A percentile compares a stretch with the other conserved stretches of the same genome.
These are phyloP conservation scores for Calameuta pallipes DNA, from an alignment of 2,888 invertebrate species.

Conservation along the genomic window DNA sequence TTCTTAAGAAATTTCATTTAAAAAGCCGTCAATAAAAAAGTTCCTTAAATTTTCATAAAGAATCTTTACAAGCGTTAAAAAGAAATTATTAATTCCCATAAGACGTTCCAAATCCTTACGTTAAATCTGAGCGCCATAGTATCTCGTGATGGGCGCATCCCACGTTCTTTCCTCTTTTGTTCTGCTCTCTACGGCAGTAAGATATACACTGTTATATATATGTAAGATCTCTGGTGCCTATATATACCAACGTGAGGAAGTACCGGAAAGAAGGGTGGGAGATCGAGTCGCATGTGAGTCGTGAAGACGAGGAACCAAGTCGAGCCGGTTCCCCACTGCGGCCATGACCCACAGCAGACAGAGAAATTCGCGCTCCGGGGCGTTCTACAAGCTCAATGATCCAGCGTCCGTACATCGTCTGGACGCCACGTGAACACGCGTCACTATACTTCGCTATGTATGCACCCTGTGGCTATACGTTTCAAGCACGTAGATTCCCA, in stretches of 20 bases:
- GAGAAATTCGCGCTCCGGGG: slow-evolving; percentile 55
- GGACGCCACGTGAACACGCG: background rate
- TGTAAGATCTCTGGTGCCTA: slow-evolving; percentile 48
- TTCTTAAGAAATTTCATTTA: background rate
- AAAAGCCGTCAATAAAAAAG: background rate
- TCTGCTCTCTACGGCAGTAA: slow-evolving; percentile 33
- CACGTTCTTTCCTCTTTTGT: slow-evolving; percentile 29
- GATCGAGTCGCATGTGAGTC: slow-evolving; percentile 23
- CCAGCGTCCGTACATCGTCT: background rate
- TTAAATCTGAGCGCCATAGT: slow-evolving; percentile 44
- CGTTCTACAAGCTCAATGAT: slow-evolving; percentile 28
- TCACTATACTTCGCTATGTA: background rate
- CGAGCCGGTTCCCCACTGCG: slow-evolving; percentile 35
- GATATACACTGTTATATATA: slow-evolving; percentile 60
- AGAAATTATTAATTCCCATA: background rate
- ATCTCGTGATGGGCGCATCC: slow-evolving; percentile 15
- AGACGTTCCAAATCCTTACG: slow-evolving; percentile 38
- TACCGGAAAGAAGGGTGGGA: slow-evolving; percentile 43
- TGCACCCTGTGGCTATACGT: background rate
- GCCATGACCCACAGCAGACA: slow-evolving; percentile 49
- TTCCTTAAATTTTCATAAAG: background rate
- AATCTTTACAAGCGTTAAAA: background rate
- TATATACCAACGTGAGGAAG: slow-evolving; percentile 54
- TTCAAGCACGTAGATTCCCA: background rate
- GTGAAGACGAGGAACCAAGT: slow-evolving; percentile 29